Evolutionary conservation across 2,888 invertebrate genomes (phyloP).

Genomic region (Omphaloscelis lunosa): DNA sequence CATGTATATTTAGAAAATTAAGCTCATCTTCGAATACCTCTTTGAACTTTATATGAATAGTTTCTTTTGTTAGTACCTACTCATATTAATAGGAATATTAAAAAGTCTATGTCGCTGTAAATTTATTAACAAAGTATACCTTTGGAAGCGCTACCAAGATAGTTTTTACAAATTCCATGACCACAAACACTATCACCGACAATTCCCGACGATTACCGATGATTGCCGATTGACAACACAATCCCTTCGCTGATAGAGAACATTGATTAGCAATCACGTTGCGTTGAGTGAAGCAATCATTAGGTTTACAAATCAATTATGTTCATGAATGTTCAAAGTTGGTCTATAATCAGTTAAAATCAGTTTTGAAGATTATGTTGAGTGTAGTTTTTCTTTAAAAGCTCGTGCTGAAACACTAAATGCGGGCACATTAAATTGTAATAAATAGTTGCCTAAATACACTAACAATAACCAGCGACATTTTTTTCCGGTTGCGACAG

Average conservation of each 20-base stretch:
- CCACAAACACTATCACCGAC: neutral
- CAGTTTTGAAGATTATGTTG: neutral
- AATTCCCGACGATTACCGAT: conserved; percentile 5
- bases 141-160: too few relatives aligned
- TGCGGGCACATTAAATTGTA: too few relatives aligned
- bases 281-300: conserved; percentile 22
- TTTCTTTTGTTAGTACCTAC: neutral
- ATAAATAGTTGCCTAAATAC: neutral
- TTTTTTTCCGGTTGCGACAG: too few relatives aligned
- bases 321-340: neutral
- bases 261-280: conserved; percentile 38
- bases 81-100: neutral
- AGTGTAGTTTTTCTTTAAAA: neutral
- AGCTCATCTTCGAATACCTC: neutral
- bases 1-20: too few relatives aligned
- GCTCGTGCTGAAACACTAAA: too few relatives aligned
- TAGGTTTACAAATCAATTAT: conserved; percentile 14
- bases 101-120: neutral
- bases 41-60: neutral
- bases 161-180: too few relatives aligned
- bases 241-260: conserved; percentile 16
- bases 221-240: conserved; percentile 15
- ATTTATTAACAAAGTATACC: neutral
- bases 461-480: neutral
- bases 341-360: neutral